Evolutionary conservation across 1,140 invertebrate genomes (phyloP).

Genomic region (Aethina tumida): DNA sequence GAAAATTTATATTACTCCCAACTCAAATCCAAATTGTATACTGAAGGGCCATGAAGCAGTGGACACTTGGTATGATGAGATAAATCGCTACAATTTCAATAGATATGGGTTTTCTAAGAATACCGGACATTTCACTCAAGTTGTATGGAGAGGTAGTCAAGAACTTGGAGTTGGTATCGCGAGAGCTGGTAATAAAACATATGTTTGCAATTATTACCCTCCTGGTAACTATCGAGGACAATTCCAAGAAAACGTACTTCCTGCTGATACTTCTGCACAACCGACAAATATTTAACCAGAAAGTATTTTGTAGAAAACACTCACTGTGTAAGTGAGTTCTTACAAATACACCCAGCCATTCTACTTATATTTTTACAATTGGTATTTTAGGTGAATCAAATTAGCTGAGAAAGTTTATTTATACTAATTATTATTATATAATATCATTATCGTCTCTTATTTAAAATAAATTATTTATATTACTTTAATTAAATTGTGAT

Average conservation of each 20-base stretch:
- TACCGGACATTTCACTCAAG: slow-evolving; percentile 48
- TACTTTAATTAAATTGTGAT: too few species aligned
- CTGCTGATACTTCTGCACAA: slow-evolving; percentile 16
- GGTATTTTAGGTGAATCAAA: too few species aligned
- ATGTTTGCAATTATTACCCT: slow-evolving; percentile 62
- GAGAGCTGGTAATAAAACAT: slow-evolving; percentile 40
- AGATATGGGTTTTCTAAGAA: slow-evolving; percentile 37
- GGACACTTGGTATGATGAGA: slow-evolving; percentile 65
- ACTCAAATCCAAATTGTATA: slow-evolving; percentile 51
- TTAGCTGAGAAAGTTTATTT: too few species aligned
- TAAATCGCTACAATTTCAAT: slow-evolving; percentile 49
- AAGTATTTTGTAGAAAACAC: too few species aligned
- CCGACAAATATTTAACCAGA: slow-evolving; percentile 18
- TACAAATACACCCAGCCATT: too few species aligned
- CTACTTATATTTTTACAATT: too few species aligned
- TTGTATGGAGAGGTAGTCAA: slow-evolving; percentile 52
- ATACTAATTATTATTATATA: too few species aligned
- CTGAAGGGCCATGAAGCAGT: slow-evolving; percentile 56
- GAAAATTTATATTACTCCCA: slow-evolving; percentile 42
- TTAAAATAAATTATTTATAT: too few species aligned
- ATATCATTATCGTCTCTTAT: too few species aligned
- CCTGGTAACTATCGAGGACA: slow-evolving; percentile 53
- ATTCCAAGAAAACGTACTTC: slow-evolving; percentile 49
- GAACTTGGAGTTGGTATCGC: slow-evolving; percentile 53
- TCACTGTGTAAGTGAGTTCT: too few species aligned